phyloP scores from a whole-genome alignment of 1,140 invertebrate species.

The Drosophila athabasca region DNA sequence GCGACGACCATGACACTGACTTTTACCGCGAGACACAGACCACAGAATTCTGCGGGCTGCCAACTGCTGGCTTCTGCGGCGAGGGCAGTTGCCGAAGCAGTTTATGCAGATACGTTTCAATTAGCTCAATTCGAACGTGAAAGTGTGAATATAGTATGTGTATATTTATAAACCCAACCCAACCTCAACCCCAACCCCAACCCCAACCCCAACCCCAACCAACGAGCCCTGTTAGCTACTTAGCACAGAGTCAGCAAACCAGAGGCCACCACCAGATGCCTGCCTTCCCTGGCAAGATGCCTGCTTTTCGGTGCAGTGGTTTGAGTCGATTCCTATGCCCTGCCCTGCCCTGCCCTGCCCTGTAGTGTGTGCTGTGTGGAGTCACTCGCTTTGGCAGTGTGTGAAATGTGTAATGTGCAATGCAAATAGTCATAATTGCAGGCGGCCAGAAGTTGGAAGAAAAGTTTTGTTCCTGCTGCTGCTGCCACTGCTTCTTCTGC shows the following conservation, averaged over 20 bases:
- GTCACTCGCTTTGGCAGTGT: constrained; percentile 39
- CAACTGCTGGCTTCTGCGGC: constrained; percentile 31
- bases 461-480: constrained; percentile 28
- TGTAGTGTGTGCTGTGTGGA: constrained; percentile 2
- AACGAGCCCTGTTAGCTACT: constrained; percentile 23
- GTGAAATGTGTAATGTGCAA: constrained; percentile 62
- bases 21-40: constrained; percentile 46
- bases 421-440: constrained; percentile 79
- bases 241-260: constrained; percentile 2
- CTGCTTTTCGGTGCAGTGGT: constrained; percentile 5
- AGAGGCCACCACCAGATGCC: neutral
- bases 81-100: constrained; percentile 55
- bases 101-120: constrained; percentile 76
- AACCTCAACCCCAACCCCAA: neutral
- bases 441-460: constrained; percentile 37
- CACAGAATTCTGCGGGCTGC: constrained; percentile 35
- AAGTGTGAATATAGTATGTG: constrained; percentile 60
- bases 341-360: too few relatives aligned
- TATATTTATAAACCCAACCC: constrained; percentile 32
- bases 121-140: constrained; percentile 78
- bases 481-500: too few relatives aligned
- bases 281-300: neutral
- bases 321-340: constrained; percentile 3
- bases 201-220: neutral
- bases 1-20: constrained; percentile 72